phyloP scores from a whole-genome alignment of 2,888 invertebrate genomes.

The Perizoma flavofasciatum region DNA sequence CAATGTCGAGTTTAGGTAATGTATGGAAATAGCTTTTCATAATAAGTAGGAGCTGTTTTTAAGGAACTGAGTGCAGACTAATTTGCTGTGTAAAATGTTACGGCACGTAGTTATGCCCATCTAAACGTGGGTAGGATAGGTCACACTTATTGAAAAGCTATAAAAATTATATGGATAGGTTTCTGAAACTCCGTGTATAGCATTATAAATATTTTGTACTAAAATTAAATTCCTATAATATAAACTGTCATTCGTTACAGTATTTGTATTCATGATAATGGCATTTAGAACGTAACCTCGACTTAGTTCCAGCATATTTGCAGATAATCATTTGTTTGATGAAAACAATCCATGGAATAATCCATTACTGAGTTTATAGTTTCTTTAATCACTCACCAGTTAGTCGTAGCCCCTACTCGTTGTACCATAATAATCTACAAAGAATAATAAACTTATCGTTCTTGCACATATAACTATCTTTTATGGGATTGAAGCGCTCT shows the following conservation, averaged over 20 bases:
- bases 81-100: too few relatives aligned
- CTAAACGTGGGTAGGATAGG: background rate
- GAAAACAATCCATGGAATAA: constrained; percentile 20
- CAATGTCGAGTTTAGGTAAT: too few relatives aligned
- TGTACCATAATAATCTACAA: constrained; percentile 13
- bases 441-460: constrained; percentile 5
- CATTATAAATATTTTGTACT: too few relatives aligned
- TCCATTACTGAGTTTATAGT: constrained; percentile 13
- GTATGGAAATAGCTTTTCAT: too few relatives aligned
- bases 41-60: too few relatives aligned
- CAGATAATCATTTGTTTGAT: constrained; percentile 21
- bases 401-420: constrained; percentile 10
- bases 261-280: constrained; percentile 9
- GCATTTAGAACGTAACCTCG: constrained; percentile 24
- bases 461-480: background rate
- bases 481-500: background rate
- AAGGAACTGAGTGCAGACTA: too few relatives aligned
- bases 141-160: background rate
- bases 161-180: background rate
- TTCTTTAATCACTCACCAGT: constrained; percentile 7
- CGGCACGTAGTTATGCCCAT: background rate
- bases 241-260: constrained; percentile 1
- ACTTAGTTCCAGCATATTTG: constrained; percentile 22
- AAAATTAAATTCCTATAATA: background rate
- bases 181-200: background rate